phyloP scores from a whole-genome alignment of 2,888 invertebrate genomes.

The Pomacea canaliculata region DNA sequence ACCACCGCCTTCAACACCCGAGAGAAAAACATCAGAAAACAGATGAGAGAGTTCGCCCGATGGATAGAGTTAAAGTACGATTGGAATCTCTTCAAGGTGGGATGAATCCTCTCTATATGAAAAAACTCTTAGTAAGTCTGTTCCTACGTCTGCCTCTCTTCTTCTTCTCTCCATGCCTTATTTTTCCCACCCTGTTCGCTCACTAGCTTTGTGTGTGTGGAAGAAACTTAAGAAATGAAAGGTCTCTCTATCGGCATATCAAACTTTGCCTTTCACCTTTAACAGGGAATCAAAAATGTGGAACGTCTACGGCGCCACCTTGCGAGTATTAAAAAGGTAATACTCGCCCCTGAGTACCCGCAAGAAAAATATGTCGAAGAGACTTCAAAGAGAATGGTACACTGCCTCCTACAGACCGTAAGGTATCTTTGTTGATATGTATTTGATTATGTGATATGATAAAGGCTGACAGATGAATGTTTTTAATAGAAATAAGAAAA shows the following conservation, averaged over 20 bases:
- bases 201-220: too few relatives aligned
- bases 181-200: too few relatives aligned
- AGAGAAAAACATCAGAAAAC: neutral
- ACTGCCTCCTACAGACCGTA: neutral
- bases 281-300: conserved; percentile 1
- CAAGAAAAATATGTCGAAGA: neutral
- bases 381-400: neutral
- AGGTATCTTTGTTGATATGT: neutral
- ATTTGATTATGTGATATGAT: too few relatives aligned
- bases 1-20: neutral
- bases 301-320: neutral
- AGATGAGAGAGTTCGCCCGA: neutral
- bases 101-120: too few relatives aligned
- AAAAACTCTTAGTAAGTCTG: too few relatives aligned
- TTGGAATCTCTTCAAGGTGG: neutral
- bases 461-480: too few relatives aligned
- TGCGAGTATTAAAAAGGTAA: neutral
- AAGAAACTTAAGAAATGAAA: too few relatives aligned
- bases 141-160: too few relatives aligned
- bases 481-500: too few relatives aligned
- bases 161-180: too few relatives aligned
- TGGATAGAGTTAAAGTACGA: neutral
- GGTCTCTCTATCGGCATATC: too few relatives aligned
- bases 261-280: neutral
- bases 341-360: conserved; percentile 10